These are phyloP conservation scores for Alligator mississippiensis DNA, from an alignment of 2,113 vertebrate genomes.

Conservation along the genomic window DNA sequence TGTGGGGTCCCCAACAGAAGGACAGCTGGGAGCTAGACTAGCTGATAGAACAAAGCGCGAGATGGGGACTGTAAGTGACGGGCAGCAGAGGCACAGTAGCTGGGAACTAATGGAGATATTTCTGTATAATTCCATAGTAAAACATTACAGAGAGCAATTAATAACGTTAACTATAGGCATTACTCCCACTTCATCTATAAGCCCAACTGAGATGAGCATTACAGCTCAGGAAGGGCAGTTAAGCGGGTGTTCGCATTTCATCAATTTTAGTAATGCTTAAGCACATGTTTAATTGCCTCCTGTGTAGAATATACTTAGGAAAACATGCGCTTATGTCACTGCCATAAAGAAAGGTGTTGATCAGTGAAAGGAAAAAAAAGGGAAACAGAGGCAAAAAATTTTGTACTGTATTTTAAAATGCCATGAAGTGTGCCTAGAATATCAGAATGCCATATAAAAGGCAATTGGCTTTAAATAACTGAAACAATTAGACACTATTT, in stretches of 20 bases:
- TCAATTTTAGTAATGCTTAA: background rate
- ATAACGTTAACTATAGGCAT: rapidly evolving
- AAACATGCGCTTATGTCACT: background rate
- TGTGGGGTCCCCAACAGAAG: background rate
- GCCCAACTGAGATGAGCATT: background rate
- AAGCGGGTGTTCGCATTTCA: background rate
- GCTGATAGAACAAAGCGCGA: background rate
- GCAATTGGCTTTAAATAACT: background rate
- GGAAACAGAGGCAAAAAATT: background rate
- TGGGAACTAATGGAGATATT: background rate
- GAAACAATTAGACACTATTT: background rate
- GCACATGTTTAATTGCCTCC: background rate
- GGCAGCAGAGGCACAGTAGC: background rate
- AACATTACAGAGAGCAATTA: no score
- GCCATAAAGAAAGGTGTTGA: background rate
- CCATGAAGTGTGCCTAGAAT: background rate
- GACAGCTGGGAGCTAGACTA: background rate
- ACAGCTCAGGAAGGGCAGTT: background rate
- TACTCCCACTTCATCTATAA: background rate
- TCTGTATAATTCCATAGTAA: background rate
- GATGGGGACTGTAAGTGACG: background rate
- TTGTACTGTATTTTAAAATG: background rate
- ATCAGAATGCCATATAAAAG: background rate
- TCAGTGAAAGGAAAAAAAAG: background rate
- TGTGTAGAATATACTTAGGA: background rate